These are phyloP conservation scores for Virgularia gustaviana DNA, from an alignment of 92 coral and sea anemone genomes.

Conservation along the genomic window DNA sequence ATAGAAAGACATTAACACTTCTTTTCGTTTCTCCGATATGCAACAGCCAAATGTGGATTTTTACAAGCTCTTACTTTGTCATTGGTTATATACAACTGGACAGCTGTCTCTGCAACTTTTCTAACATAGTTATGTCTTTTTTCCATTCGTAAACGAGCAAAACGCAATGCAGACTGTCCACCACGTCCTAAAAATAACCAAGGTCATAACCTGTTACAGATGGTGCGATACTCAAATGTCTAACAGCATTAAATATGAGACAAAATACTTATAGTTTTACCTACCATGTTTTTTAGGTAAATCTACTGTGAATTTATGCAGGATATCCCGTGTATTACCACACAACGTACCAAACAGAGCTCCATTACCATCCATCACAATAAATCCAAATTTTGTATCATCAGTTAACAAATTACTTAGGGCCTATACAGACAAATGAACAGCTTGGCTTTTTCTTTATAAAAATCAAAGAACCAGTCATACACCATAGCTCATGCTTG, in stretches of 20 bases:
- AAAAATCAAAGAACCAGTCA: constrained; percentile 26
- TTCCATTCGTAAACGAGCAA: constrained; percentile 96
- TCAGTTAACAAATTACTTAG: constrained; percentile 90
- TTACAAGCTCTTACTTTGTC: constrained; percentile 62
- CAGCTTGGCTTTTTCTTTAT: constrained; percentile 10
- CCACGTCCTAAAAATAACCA: constrained; percentile 71
- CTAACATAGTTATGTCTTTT: constrained; percentile 96
- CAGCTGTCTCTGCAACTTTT: constrained; percentile 96
- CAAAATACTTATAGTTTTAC: too few relatives aligned
- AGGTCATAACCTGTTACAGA: neutral
- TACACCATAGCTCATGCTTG: too few relatives aligned
- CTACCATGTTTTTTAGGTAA: constrained; percentile 50
- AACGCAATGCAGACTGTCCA: constrained; percentile 97
- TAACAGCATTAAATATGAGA: neutral
- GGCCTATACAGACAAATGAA: constrained; percentile 64
- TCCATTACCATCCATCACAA: constrained; percentile 96
- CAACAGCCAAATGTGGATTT: neutral
- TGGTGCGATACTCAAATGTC: neutral
- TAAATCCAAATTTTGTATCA: constrained; percentile 96
- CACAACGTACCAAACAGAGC: constrained; percentile 94
- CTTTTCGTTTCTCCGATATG: neutral
- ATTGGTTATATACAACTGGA: constrained; percentile 78
- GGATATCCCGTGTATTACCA: constrained; percentile 93
- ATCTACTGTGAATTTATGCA: constrained; percentile 95
- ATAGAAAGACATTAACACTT: neutral